phyloP scores from a whole-genome alignment of 1,140 invertebrate species.

The Neotoxoptera formosana region DNA sequence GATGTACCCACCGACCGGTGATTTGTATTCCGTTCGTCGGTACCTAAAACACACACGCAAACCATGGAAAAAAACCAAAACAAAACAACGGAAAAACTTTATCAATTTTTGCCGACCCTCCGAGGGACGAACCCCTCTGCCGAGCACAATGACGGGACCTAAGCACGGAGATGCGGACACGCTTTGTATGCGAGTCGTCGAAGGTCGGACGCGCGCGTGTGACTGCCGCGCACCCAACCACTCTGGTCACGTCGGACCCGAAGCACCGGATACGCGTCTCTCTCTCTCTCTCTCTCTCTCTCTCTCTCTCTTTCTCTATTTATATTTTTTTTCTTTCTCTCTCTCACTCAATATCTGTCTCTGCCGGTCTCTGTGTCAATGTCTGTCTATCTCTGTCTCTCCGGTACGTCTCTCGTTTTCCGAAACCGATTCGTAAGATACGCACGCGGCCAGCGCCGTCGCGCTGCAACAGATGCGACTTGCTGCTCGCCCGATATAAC shows the following conservation, averaged over 20 bases:
- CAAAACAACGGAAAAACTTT: slow-evolving; percentile 20
- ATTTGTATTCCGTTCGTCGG: slow-evolving; percentile 22
- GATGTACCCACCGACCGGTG: neutral
- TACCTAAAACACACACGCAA: neutral
- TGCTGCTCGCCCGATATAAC: neutral
- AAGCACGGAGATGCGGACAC: neutral
- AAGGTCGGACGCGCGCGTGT: neutral
- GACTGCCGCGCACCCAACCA: neutral
- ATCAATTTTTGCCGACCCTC: slow-evolving; percentile 15
- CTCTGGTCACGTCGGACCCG: neutral
- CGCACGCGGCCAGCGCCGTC: neutral
- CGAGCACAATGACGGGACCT: neutral
- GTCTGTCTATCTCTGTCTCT: neutral
- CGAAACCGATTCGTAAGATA: neutral
- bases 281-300: neutral
- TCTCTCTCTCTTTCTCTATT: neutral
- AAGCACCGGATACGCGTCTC: neutral
- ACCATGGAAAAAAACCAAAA: neutral
- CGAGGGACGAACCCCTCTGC: neutral
- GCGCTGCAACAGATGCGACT: neutral
- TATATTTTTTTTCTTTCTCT: neutral
- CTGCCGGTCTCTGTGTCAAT: neutral
- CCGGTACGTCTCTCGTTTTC: neutral
- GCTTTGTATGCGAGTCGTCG: neutral
- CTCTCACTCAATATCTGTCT: neutral